Evolutionary conservation across 2,888 invertebrate species (phyloP).

Genomic region (Theristus sp.): DNA sequence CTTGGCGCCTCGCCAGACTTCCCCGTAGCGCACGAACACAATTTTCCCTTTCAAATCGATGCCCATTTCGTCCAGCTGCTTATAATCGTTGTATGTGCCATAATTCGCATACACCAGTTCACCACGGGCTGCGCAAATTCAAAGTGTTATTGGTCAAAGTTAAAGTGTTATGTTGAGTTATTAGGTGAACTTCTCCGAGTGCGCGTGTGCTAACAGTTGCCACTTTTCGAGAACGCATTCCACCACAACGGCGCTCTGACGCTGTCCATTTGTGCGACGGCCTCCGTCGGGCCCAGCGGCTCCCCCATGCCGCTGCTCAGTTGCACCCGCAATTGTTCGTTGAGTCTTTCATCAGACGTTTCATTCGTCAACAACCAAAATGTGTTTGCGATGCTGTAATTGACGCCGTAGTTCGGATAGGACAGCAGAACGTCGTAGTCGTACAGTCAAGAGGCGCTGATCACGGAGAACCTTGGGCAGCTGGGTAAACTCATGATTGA

Average conservation of each 20-base stretch:
- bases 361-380: no score
- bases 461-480: no score
- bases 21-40: slow-evolving; percentile 32
- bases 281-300: background rate
- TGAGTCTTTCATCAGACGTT: no score
- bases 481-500: no score
- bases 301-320: background rate
- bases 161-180: slow-evolving; percentile 9
- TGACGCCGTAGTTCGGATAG: background rate
- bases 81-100: slow-evolving; percentile 32
- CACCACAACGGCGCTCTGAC: background rate
- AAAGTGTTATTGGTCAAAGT: no score
- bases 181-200: background rate
- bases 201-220: slow-evolving; percentile 1
- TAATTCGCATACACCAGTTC: slow-evolving; percentile 33
- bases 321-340: no score
- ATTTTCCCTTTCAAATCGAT: slow-evolving; percentile 30
- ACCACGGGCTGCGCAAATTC: slow-evolving; percentile 13
- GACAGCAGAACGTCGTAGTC: background rate
- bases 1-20: no score
- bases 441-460: no score
- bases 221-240: background rate
- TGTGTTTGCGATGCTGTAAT: background rate
- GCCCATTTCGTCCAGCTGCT: slow-evolving; percentile 19
- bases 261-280: background rate